Conservation (phyloP, 2,113 vertebrate genomes). For the Phylloscopus trochiloides region DNA sequence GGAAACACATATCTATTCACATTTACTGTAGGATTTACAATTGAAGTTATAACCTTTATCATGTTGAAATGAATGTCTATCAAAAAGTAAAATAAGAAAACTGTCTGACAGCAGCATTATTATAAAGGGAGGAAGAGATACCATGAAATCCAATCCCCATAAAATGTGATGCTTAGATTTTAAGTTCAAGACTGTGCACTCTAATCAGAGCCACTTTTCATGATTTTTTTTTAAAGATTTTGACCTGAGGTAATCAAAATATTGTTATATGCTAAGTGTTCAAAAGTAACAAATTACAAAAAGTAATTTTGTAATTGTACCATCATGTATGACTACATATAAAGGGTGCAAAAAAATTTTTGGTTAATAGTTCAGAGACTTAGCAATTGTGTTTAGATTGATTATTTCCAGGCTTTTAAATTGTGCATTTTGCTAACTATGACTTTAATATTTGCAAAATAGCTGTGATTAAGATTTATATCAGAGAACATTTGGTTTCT, state of each 20-base stretch:
- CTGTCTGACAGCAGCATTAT: accelerated
- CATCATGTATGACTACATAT: too few species aligned
- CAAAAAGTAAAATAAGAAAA: not conserved
- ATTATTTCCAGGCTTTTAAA: not conserved
- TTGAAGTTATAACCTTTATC: not conserved
- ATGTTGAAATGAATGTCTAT: not conserved
- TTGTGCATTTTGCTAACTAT: not conserved
- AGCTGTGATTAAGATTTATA: not conserved
- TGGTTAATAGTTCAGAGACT: not conserved
- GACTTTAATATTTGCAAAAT: not conserved
- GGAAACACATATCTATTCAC: not conserved
- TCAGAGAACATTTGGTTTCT: not conserved
- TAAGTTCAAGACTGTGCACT: not conserved
- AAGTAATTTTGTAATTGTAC: not conserved
- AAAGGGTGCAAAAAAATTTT: not conserved
- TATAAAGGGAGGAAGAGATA: not conserved
- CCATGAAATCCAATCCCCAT: not conserved
- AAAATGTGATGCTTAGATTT: not conserved
- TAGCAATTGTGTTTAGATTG: not conserved
- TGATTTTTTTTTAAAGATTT: not conserved
- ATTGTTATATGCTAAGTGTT: accelerated
- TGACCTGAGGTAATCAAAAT: not conserved
- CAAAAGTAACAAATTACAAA: not conserved
- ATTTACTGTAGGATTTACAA: not conserved
- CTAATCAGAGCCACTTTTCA: accelerated